Conservation (phyloP, 2,113 vertebrate species). For the Rhipidura dahli region DNA sequence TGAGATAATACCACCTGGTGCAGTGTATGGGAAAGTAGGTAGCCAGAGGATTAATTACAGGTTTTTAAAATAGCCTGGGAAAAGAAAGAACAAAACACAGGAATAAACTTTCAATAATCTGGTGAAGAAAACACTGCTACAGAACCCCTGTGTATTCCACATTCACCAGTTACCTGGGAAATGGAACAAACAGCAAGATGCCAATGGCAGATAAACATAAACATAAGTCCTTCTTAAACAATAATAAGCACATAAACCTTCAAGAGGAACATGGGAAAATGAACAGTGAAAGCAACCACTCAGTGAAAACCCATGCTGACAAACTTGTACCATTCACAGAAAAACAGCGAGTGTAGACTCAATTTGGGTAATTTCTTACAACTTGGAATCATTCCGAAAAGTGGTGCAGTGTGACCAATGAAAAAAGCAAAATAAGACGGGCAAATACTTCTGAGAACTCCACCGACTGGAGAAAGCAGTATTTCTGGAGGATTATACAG, state of each 20-base stretch:
- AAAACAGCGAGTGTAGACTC: rapidly evolving
- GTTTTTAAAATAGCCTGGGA: not conserved
- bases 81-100: not conserved
- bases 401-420: not conserved
- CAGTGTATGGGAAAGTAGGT: not conserved
- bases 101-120: not conserved
- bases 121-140: not conserved
- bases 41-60: not conserved
- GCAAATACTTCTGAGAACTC: not conserved
- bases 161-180: not conserved
- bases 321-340: not conserved
- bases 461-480: not conserved
- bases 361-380: not conserved
- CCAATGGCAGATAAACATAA: not conserved
- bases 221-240: not conserved
- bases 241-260: not conserved
- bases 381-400: not conserved
- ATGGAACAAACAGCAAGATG: not conserved
- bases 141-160: not conserved
- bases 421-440: not conserved
- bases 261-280: not conserved
- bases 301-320: not conserved
- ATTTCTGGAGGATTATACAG: not conserved
- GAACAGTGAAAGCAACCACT: not conserved
- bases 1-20: not conserved